Conservation (phyloP, 2,797 vertebrate genomes). For the Urocyon cinereoargenteus region DNA sequence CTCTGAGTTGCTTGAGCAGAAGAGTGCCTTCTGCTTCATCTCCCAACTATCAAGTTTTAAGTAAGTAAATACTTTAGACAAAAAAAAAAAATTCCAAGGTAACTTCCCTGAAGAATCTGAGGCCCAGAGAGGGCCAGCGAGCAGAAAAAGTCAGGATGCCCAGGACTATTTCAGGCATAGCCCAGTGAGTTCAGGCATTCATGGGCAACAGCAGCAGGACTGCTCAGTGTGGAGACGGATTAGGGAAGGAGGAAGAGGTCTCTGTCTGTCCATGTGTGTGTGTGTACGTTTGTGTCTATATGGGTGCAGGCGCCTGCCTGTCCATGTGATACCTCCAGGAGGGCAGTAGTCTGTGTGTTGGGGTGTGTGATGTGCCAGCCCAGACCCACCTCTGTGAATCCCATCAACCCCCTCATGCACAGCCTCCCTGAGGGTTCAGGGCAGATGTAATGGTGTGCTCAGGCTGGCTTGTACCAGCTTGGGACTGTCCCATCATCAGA, state of each 20-base stretch:
- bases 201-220: neutral
- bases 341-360: neutral
- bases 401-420: neutral
- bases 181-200: neutral
- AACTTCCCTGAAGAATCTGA: neutral
- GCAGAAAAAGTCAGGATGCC: neutral
- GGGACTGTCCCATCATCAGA: neutral
- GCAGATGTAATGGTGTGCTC: neutral
- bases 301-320: accelerated
- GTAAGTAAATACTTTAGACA: neutral
- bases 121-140: neutral
- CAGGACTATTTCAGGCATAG: no score
- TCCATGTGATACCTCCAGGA: neutral
- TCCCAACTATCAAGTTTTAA: neutral
- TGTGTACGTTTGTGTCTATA: neutral
- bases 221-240: neutral
- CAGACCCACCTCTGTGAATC: neutral
- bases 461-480: neutral
- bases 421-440: neutral
- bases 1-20: neutral
- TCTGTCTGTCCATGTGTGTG: accelerated
- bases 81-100: neutral
- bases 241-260: neutral
- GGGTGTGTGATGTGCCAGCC: neutral
- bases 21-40: neutral